Percentiles rank a stretch among this genome's conserved stretches.
Evolutionary conservation across 2,888 invertebrate genomes (phyloP).

Genomic region (Lasioglossum zephyrum): DNA sequence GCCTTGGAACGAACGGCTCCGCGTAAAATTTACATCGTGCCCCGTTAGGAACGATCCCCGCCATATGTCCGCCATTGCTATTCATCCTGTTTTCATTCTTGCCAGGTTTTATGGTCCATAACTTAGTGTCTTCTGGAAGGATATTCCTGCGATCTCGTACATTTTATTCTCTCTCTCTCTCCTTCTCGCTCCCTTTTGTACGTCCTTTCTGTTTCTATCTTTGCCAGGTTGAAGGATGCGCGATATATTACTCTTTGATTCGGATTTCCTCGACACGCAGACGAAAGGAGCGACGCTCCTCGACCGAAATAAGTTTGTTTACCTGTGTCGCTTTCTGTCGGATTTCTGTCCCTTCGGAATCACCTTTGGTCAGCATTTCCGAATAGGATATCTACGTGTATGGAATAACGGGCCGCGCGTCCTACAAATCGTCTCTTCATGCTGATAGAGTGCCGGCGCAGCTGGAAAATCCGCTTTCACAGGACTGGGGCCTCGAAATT

Average conservation of each 20-base stretch:
- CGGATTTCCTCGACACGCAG: slow-evolving; percentile 33
- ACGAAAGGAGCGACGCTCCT: slow-evolving; percentile 22
- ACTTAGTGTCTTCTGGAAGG: slow-evolving; percentile 52
- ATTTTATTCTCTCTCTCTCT: neutral
- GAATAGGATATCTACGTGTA: slow-evolving; percentile 27
- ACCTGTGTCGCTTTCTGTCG: slow-evolving; percentile 31
- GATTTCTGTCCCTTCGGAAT: slow-evolving; percentile 11
- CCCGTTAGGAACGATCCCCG: slow-evolving; percentile 38
- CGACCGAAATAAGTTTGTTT: slow-evolving; percentile 47
- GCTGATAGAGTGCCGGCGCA: neutral
- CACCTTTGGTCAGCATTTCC: slow-evolving; percentile 28
- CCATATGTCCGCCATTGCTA: slow-evolving; percentile 46
- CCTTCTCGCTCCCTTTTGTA: neutral
- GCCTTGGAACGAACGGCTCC: slow-evolving; percentile 22
- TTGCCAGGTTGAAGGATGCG: neutral
- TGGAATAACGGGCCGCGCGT: slow-evolving; percentile 17
- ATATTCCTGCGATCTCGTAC: slow-evolving; percentile 12
- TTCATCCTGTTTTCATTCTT: slow-evolving; percentile 48
- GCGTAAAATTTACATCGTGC: slow-evolving; percentile 62
- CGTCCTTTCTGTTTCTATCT: neutral
- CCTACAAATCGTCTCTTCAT: neutral
- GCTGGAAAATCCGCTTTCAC: neutral
- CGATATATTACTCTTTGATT: slow-evolving; percentile 37
- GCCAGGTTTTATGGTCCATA: slow-evolving; percentile 52
- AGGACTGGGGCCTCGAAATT: neutral